These are phyloP conservation scores for Desmodus rotundus DNA, from an alignment of 2,113 vertebrate genomes.

Conservation along the genomic window DNA sequence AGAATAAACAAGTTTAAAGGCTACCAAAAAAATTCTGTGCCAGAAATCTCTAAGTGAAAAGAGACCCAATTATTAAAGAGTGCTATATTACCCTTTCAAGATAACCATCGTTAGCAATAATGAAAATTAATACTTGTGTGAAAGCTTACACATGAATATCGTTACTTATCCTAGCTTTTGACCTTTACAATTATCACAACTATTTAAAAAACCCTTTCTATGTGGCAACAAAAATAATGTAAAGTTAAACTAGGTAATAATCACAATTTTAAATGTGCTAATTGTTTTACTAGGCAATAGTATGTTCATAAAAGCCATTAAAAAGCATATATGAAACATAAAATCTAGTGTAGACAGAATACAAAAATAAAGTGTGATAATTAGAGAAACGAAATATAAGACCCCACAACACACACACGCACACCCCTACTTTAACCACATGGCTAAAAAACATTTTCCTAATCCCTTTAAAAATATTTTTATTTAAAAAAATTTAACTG, in stretches of 20 bases:
- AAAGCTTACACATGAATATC: not conserved
- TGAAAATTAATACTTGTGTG: not conserved
- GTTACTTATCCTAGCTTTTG: not conserved
- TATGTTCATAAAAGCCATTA: not conserved
- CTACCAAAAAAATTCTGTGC: not conserved
- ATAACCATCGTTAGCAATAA: not conserved
- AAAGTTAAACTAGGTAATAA: not conserved
- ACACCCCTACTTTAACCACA: not conserved
- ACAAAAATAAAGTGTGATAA: not conserved
- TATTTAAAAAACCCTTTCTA: not conserved
- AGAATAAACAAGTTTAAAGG: slow-evolving; percentile 4
- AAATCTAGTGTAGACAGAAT: not conserved
- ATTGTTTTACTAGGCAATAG: not conserved
- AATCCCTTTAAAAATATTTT: not conserved
- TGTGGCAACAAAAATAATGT: not conserved
- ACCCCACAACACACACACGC: not conserved
- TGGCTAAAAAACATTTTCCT: not conserved
- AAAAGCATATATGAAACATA: slow-evolving; percentile 14
- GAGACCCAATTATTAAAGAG: not conserved
- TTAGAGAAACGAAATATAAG: not conserved
- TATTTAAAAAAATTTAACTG: not conserved
- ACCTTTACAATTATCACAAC: not conserved
- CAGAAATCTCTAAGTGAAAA: not conserved
- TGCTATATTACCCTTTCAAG: not conserved
- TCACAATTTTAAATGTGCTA: slow-evolving; percentile 17